These are phyloP conservation scores for Alaudala cheleensis DNA, from an alignment of 2,113 vertebrate genomes.

Conservation along the genomic window DNA sequence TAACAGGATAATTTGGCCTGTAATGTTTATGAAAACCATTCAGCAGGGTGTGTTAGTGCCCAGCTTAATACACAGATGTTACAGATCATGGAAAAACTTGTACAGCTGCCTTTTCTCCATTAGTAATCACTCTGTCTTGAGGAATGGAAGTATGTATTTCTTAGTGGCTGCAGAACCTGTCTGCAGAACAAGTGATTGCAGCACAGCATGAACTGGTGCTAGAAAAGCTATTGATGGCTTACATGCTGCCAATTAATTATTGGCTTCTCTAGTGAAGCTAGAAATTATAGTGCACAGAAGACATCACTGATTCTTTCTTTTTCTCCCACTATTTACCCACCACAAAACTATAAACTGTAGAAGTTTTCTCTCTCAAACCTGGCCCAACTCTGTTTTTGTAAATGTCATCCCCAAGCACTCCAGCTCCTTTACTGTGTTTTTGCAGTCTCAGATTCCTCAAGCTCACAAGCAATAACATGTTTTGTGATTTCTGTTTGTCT, in stretches of 20 bases:
- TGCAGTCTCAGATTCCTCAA: neutral
- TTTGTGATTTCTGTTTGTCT: neutral
- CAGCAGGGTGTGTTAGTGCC: neutral
- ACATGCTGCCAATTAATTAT: neutral
- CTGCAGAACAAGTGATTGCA: neutral
- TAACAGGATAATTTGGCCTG: neutral
- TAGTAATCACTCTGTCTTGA: neutral
- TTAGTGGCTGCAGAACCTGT: neutral
- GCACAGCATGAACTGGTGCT: neutral
- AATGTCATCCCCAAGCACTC: neutral
- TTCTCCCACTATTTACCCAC: neutral
- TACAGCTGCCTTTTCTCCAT: neutral
- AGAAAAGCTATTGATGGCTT: neutral
- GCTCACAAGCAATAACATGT: neutral
- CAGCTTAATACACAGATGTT: neutral
- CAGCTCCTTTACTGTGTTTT: neutral
- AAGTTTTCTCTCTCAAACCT: neutral
- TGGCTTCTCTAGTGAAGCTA: neutral
- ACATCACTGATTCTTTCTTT: neutral
- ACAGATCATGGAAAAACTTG: neutral
- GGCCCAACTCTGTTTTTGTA: neutral
- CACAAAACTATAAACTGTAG: neutral
- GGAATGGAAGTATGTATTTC: neutral
- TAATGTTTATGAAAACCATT: neutral
- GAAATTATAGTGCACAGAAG: neutral